phyloP scores from a whole-genome alignment of 2,797 vertebrate species.

The Micropoecilia bifurca region DNA sequence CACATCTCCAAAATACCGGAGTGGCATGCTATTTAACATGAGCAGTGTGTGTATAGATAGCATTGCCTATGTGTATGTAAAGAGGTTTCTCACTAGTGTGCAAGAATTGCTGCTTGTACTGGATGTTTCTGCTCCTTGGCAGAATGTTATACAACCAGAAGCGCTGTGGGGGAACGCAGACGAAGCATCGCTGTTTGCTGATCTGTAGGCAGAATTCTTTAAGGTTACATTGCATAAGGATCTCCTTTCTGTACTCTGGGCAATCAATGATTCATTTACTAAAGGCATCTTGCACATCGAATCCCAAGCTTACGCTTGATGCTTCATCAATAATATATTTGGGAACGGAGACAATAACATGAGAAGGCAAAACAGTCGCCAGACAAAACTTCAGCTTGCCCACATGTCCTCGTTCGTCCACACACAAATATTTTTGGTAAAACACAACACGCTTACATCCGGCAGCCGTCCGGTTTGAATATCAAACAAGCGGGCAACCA shows the following conservation, averaged over 20 bases:
- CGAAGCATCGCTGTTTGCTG: constrained; percentile 22
- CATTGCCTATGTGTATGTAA: constrained; percentile 11
- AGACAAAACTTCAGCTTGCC: constrained; percentile 28
- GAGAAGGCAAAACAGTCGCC: constrained; percentile 8
- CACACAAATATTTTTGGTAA: constrained; percentile 63
- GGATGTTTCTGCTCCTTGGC: constrained; percentile 39
- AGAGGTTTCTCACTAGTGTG: constrained; percentile 8
- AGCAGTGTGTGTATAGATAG: constrained; percentile 21
- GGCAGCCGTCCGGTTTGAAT: constrained; percentile 55
- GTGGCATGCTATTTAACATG: constrained; percentile 24
- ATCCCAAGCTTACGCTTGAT: background rate
- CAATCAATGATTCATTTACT: constrained; percentile 41
- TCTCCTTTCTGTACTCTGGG: constrained; percentile 15
- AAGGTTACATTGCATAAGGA: constrained; percentile 16
- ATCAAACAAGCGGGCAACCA: constrained; percentile 47
- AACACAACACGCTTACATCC: constrained; percentile 44
- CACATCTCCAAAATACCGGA: constrained; percentile 59
- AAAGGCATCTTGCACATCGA: constrained; percentile 19
- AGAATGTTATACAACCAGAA: constrained; percentile 42
- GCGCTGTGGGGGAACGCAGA: constrained; percentile 13
- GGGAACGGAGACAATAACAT: background rate
- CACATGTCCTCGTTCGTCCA: constrained; percentile 32
- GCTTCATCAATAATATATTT: constrained; percentile 2
- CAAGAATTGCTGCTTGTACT: constrained; percentile 8
- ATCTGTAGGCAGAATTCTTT: constrained; percentile 11